Percentiles rank a stretch among this genome's conserved stretches.
phyloP scores from a whole-genome alignment of 2,888 invertebrate species.

The Ophion ventricosus region DNA sequence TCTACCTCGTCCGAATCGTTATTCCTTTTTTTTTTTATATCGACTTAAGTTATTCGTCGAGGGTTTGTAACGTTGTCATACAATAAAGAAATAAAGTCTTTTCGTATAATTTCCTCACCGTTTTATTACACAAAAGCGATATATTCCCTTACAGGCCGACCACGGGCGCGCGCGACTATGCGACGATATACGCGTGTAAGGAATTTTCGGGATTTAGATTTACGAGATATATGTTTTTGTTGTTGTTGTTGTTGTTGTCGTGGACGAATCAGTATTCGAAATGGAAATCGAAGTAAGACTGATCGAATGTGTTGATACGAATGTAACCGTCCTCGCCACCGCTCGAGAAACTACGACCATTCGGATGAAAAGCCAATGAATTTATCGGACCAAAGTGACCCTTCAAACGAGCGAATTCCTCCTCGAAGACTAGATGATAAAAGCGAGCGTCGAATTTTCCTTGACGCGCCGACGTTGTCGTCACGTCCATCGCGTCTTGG shows the following conservation, averaged over 20 bases:
- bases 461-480: conserved; percentile 95
- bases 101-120: background rate
- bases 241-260: background rate
- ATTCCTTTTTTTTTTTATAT: background rate
- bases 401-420: conserved; percentile 94
- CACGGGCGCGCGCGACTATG: background rate
- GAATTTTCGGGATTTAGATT: background rate
- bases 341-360: conserved; percentile 97
- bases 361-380: conserved; percentile 98
- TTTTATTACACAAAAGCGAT: conserved; percentile 13
- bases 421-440: conserved; percentile 88
- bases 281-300: conserved; percentile 97
- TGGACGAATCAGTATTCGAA: conserved; percentile 89
- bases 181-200: background rate
- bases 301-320: conserved; percentile 97
- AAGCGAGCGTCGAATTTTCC: conserved; percentile 98
- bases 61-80: conserved; percentile 12
- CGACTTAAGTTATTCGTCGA: background rate
- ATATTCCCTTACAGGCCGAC: background rate
- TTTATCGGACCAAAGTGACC: conserved; percentile 99
- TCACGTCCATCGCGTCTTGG: conserved; percentile 99
- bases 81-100: conserved; percentile 31
- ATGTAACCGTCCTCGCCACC: conserved; percentile 99
- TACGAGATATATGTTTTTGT: background rate
- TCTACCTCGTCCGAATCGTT: conserved; percentile 31